Conservation (phyloP, 2,888 invertebrate genomes). For the Rhimphoctona megacephalus region DNA sequence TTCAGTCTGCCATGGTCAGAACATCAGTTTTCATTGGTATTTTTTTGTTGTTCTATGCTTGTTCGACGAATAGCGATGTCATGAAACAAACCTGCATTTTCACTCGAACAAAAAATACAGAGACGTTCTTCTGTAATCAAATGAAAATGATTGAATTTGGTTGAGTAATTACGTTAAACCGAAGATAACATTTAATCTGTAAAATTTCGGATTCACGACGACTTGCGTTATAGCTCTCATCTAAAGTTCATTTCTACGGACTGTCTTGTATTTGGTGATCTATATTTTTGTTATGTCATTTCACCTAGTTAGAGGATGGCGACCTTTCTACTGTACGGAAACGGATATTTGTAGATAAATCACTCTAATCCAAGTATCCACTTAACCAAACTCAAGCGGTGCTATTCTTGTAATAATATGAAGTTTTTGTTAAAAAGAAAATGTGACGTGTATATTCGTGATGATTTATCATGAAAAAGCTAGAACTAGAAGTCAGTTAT, state of each 20-base stretch:
- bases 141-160: background rate
- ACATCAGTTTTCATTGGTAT: background rate
- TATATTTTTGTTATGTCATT: background rate
- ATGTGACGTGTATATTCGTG: background rate
- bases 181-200: background rate
- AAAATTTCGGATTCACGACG: background rate
- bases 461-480: background rate
- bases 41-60: background rate
- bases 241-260: background rate
- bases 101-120: background rate
- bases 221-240: background rate
- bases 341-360: background rate
- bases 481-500: background rate
- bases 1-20: background rate
- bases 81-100: background rate
- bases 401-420: background rate
- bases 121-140: background rate
- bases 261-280: background rate
- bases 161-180: background rate
- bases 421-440: conserved; percentile 2
- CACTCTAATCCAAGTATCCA: background rate
- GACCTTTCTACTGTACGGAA: background rate
- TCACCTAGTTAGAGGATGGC: background rate
- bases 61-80: background rate
- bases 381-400: background rate